Evolutionary conservation across 2,888 invertebrate genomes (phyloP), one percentile per base, ranked within the genome.

Genomic region (Gasteruption jaculator): DNA sequence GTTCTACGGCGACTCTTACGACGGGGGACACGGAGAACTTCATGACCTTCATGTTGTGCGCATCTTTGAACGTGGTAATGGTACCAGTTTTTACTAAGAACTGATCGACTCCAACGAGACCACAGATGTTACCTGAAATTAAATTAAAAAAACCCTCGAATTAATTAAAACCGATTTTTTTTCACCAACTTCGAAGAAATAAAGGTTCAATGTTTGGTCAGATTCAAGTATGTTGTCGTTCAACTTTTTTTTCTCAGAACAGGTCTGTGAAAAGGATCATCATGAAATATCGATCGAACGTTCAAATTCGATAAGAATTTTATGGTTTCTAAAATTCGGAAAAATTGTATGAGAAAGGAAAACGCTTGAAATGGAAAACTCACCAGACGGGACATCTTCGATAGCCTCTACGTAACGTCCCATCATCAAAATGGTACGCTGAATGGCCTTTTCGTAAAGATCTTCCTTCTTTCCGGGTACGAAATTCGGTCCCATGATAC

Each of bases 371-470:
- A 26, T 33, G n/a, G n/a, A 22, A 21, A 38, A 58, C 50, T 76
- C 76, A 71, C 85, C 96, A 56, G 86, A 93, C 46, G 99, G 99
- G 52, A 99, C 97, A 77, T 99, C 96, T 74, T 99, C 97, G 65
- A 99, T 99, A 52, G 99, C 94, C 76, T 99, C 99, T 46, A 91
- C 91, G 68, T 96, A 96, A 76, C 99, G 91, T 54, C 99, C 99
- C 99, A 99, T 99, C 99, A 99, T 99, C 65, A 99, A 82, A 71
- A 99, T 95, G 47, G 99, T 99, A 75, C 96, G 89, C 77, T 99
- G 99, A 74, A 99, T 97, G 58, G 92, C 91, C 77, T 99, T 99
- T 75, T 97, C 95, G 67, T 91, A 96, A 69, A 99, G 74, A 80
- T 99, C 99, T 75, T 96, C 97, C 72, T 96, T 99, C 80, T 97